A percentile compares a stretch with the other conserved stretches of the same genome.
Evolutionary conservation across 2,797 vertebrate genomes (phyloP).

Genomic region (Masticophis lateralis): DNA sequence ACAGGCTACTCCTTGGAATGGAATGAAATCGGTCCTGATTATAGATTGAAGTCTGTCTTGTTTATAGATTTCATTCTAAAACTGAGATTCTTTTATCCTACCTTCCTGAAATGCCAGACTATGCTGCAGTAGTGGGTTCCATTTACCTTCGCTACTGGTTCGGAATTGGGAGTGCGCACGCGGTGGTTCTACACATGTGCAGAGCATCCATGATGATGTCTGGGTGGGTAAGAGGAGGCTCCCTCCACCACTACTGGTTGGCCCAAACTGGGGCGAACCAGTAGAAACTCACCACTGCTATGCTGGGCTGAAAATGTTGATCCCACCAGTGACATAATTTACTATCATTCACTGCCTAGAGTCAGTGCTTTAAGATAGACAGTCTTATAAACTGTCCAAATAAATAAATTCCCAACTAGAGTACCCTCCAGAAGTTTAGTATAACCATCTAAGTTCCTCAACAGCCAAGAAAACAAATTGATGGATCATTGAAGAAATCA

Average conservation of each 20-base stretch:
- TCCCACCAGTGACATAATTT: not conserved
- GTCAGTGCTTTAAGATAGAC: not conserved
- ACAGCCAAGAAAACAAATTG: not conserved
- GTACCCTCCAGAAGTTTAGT: not conserved
- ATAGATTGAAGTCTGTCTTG: not conserved
- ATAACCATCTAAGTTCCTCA: not conserved
- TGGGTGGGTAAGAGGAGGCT: too few relatives aligned
- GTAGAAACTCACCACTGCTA: too few relatives aligned
- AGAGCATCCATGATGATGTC: too few relatives aligned
- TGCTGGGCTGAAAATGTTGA: not conserved
- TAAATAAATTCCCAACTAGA: not conserved
- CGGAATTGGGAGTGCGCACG: too few relatives aligned
- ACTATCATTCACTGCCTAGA: not conserved
- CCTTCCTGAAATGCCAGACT: not conserved
- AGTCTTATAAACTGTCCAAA: not conserved
- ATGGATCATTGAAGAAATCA: not conserved
- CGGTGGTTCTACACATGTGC: too few relatives aligned
- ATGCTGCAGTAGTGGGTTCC: not conserved
- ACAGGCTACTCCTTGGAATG: not conserved
- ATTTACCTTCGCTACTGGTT: too few relatives aligned
- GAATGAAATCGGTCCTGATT: not conserved
- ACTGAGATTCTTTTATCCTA: not conserved
- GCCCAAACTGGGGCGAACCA: too few relatives aligned
- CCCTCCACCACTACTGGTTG: too few relatives aligned
- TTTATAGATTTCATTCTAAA: not conserved